Conservation (phyloP, 2,888 invertebrate species). For the Cremastinae sp. region DNA sequence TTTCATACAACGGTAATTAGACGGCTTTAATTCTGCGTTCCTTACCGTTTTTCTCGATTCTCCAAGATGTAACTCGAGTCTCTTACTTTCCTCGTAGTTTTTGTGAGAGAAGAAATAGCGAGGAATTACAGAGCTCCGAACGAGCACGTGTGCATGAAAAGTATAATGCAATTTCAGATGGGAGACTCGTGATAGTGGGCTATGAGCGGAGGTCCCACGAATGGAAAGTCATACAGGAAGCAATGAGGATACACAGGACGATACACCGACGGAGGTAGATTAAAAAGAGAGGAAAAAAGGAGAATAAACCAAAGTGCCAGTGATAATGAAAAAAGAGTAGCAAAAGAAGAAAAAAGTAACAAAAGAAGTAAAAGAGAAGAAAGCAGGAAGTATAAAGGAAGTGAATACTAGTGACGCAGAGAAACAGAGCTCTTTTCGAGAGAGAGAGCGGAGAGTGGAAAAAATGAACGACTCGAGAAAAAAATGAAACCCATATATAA, state of each 20-base stretch:
- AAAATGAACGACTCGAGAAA: slow-evolving; percentile 51
- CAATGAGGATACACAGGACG: slow-evolving; percentile 28
- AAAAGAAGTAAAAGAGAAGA: slow-evolving; percentile 7
- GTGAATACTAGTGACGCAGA: no score
- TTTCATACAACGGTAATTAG: not conserved
- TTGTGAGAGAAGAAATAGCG: not conserved
- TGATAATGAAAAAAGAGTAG: slow-evolving; percentile 36
- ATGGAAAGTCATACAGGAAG: slow-evolving; percentile 34
- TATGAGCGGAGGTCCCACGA: slow-evolving; percentile 4
- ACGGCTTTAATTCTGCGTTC: not conserved
- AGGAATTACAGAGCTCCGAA: not conserved
- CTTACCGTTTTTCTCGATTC: slow-evolving; percentile 26
- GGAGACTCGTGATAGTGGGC: slow-evolving; percentile 2
- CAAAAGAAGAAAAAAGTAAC: not conserved
- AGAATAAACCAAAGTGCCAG: slow-evolving; percentile 10
- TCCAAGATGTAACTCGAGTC: not conserved
- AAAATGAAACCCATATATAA: not conserved
- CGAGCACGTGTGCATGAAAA: not conserved
- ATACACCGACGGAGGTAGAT: not conserved
- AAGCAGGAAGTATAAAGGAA: slow-evolving; percentile 7
- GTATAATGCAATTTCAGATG: slow-evolving; percentile 21
- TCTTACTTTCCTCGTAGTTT: not conserved
- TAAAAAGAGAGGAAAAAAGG: not conserved
- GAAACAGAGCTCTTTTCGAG: no score
- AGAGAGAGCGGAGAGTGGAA: slow-evolving; percentile 17